Base-by-base conservation (phyloP, 2,888 invertebrate genomes). In the Drosophila niveifrons region DNA sequence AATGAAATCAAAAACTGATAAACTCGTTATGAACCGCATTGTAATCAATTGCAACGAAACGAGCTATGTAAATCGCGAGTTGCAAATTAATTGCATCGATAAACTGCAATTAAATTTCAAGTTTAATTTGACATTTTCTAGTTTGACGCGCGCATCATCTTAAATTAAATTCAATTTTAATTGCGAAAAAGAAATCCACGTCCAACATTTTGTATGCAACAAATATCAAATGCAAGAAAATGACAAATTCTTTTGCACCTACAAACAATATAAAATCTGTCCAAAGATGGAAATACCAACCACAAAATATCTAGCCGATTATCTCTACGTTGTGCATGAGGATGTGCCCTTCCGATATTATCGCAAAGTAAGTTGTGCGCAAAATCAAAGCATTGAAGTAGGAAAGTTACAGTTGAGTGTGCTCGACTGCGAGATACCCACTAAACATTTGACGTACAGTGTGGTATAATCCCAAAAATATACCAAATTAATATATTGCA, bases 251-350 rank as follows among this genome's bases (percentile, higher is more conserved):
- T 91, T 88, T 80, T 90, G 88, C 67, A 59, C 81, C 58, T 86
- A 90, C 70, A 92, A 91, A 82, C 91, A 91, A 80, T 91, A 91
- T 72, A 90, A 91, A 79, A 90, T 92, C 89, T 91, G 92, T 81
- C 92, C 91, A 68, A 91, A 90, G 89, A 92, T 92, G 92, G 92
- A 92, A 77, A 90, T 92, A 88, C 91, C 92, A 85, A 92, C 91
- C 67, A 90, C 92, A 73, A 92, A 92, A 78, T 92, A 92, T 92
- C 79, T 92, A 90, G 92, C 92, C 79, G 92, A 92, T 81, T 92
- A 92, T 86, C 88, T 92, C 4, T 92, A 92, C 78, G 91, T 92
- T 69, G 91, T 92, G 66, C 90, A 92, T 73, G 91, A 92, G 83
- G 92, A 92, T 88, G 92, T 92, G 77, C 92, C 92, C 80, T 92